Conservation (phyloP, 2,888 invertebrate genomes). For the Tinea semifulvella region DNA sequence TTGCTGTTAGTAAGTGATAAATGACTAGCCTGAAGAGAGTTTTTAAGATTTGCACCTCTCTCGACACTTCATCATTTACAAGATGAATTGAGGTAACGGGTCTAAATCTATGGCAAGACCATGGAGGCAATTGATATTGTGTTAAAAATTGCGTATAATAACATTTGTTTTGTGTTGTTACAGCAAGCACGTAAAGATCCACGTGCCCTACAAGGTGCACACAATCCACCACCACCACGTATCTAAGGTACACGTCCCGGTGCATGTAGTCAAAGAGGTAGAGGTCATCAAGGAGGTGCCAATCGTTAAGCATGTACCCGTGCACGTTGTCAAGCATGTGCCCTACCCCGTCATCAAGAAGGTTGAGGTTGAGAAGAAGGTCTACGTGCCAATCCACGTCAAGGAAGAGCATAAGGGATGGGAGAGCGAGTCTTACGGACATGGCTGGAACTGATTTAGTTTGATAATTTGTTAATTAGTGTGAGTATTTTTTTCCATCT, state of each 20-base stretch:
- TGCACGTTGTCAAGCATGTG: slow-evolving; percentile 46
- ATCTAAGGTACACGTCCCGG: slow-evolving; percentile 41
- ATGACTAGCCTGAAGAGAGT: too few relatives aligned
- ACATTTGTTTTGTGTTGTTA: too few relatives aligned
- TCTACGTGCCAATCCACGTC: slow-evolving; percentile 35
- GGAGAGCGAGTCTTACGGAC: slow-evolving; percentile 56
- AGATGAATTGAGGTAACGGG: too few relatives aligned
- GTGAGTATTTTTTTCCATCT: background rate
- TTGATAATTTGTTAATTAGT: slow-evolving; percentile 1
- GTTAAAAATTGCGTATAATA: too few relatives aligned
- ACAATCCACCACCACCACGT: slow-evolving; percentile 58
- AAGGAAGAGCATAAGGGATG: slow-evolving; percentile 34
- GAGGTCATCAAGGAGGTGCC: slow-evolving; percentile 56
- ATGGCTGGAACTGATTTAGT: slow-evolving; percentile 55
- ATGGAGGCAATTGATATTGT: too few relatives aligned
- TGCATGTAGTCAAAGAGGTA: slow-evolving; percentile 50
- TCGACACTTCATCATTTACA: too few relatives aligned
- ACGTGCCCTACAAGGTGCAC: slow-evolving; percentile 58
- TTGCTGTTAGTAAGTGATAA: too few relatives aligned
- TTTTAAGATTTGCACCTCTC: too few relatives aligned
- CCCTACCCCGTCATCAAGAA: slow-evolving; percentile 47
- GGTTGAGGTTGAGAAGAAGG: slow-evolving; percentile 52
- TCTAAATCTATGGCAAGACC: too few relatives aligned
- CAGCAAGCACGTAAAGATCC: slow-evolving; percentile 57
- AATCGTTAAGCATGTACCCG: slow-evolving; percentile 47